phyloP scores from a whole-genome alignment of 2,797 vertebrate genomes.

The Philypnodon macrostomus region DNA sequence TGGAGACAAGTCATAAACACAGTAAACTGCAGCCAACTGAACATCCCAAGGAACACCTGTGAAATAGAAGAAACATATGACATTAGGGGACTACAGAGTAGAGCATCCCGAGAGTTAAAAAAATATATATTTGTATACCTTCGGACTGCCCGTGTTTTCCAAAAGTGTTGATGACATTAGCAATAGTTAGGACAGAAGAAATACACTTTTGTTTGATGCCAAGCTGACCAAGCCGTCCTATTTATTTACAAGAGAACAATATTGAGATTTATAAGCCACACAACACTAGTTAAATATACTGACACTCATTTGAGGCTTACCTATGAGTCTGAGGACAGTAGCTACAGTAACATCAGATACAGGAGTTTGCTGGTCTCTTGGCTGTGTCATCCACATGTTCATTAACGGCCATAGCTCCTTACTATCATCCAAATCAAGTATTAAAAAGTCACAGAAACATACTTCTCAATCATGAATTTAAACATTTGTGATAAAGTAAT shows the following conservation, averaged over 20 bases:
- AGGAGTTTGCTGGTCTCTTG: constrained; percentile 72
- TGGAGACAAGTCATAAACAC: constrained; percentile 87
- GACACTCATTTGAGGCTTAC: constrained; percentile 64
- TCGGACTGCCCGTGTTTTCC: constrained; percentile 85
- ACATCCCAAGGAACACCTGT: constrained; percentile 89
- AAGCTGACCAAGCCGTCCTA: constrained; percentile 86
- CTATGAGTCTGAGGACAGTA: constrained; percentile 86
- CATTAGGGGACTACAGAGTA: too few species aligned
- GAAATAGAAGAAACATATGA: constrained; percentile 9
- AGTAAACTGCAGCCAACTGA: constrained; percentile 89
- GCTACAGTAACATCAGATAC: constrained; percentile 81
- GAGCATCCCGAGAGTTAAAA: too few species aligned
- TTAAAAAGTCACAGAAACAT: too few species aligned
- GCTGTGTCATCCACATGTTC: constrained; percentile 89
- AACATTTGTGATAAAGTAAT: not conserved
- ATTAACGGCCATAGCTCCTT: constrained; percentile 93
- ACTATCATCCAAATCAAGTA: constrained; percentile 58
- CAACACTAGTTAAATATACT: not conserved
- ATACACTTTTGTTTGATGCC: constrained; percentile 85
- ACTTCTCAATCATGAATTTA: too few species aligned
- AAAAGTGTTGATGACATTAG: constrained; percentile 85
- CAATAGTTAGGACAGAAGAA: constrained; percentile 83
- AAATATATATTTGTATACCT: too few species aligned
- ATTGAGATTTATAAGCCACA: not conserved
- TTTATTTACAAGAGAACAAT: constrained; percentile 52